phyloP scores from a whole-genome alignment of 2,797 vertebrate species.

The Psittacula echo region DNA sequence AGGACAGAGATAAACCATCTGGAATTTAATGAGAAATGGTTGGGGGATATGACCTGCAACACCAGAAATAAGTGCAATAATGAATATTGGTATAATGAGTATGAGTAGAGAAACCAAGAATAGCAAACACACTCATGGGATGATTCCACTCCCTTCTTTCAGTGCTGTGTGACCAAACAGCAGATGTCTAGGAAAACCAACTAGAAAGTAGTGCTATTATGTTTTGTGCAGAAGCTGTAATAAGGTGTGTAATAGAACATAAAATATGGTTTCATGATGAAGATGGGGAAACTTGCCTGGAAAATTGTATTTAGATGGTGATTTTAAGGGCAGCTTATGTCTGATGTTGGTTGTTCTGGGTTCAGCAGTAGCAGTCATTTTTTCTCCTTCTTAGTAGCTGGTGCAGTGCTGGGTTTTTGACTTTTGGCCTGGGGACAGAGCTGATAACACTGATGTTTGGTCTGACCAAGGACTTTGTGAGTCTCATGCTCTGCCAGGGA shows the following conservation, averaged over 20 bases:
- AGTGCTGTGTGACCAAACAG: neutral
- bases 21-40: neutral
- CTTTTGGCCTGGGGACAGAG: no score
- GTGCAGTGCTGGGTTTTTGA: no score
- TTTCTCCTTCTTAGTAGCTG: no score
- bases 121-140: neutral
- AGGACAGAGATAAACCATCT: neutral
- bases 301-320: neutral
- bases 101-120: neutral
- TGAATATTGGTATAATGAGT: neutral
- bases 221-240: neutral
- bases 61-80: neutral
- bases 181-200: neutral
- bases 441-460: no score
- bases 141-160: neutral
- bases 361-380: no score
- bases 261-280: neutral
- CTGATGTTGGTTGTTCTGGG: neutral
- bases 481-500: no score
- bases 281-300: neutral
- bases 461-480: no score
- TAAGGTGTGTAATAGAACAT: neutral
- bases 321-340: neutral
- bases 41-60: neutral
- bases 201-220: neutral